Evolutionary conservation across 2,888 invertebrate species (phyloP).

Genomic region (Ctenicera cuprea): DNA sequence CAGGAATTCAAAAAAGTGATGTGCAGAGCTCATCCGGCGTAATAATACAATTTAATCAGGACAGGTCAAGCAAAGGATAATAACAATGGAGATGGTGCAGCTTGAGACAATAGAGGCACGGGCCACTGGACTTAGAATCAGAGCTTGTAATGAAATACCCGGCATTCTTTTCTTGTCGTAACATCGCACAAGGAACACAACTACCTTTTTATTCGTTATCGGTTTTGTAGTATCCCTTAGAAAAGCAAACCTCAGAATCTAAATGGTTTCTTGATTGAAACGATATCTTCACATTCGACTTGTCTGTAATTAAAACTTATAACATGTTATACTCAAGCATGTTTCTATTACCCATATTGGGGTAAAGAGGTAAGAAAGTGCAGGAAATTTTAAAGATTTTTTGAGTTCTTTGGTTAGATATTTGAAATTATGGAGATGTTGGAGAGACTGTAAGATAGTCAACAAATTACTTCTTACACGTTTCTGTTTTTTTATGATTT

Average conservation of each 20-base stretch:
- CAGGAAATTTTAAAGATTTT: too few relatives aligned
- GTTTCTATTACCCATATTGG: too few relatives aligned
- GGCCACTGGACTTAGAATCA: slow-evolving; percentile 64
- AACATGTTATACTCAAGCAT: too few relatives aligned
- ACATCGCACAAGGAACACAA: slow-evolving; percentile 51
- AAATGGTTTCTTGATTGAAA: slow-evolving; percentile 12
- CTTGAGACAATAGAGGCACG: slow-evolving; percentile 62
- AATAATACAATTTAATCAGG: slow-evolving; percentile 55
- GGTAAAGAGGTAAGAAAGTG: too few relatives aligned
- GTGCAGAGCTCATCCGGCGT: slow-evolving; percentile 41
- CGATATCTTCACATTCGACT: not conserved
- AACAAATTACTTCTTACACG: too few relatives aligned
- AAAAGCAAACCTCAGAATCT: slow-evolving; percentile 35
- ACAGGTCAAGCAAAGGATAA: slow-evolving; percentile 55
- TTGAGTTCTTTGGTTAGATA: too few relatives aligned
- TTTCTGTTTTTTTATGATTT: too few relatives aligned
- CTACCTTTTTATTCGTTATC: slow-evolving; percentile 50
- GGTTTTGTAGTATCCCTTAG: slow-evolving; percentile 42
- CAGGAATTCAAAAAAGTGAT: slow-evolving; percentile 41
- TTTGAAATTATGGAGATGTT: too few relatives aligned
- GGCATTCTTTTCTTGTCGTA: slow-evolving; percentile 57
- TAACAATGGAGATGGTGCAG: slow-evolving; percentile 57
- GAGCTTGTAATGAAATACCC: slow-evolving; percentile 64
- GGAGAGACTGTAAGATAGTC: too few relatives aligned
- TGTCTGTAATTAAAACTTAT: not conserved